A percentile compares a stretch with the other conserved stretches of the same genome.
Evolutionary conservation across 2,797 vertebrate genomes (phyloP).

Genomic region (Ataeniobius toweri): DNA sequence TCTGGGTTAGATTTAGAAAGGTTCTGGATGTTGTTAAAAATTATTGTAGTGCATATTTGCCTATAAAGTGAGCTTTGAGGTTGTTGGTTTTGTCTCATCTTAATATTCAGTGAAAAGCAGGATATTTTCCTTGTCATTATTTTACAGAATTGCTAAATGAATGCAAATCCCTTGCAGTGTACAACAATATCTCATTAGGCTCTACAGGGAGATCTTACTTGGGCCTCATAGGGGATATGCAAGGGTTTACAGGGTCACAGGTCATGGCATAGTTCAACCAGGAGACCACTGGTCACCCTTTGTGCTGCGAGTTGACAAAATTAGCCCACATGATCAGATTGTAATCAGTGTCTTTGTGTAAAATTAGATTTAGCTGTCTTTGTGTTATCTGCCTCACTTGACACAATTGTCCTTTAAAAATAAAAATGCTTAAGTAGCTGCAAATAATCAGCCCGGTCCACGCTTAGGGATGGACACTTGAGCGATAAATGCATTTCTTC

Average conservation of each 20-base stretch:
- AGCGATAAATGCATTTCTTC: slow-evolving; percentile 16
- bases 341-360: slow-evolving; percentile 61
- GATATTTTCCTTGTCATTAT: slow-evolving; percentile 14
- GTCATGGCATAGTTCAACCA: slow-evolving; percentile 69
- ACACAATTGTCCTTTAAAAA: slow-evolving; percentile 30
- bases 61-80: background rate
- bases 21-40: background rate
- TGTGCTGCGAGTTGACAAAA: slow-evolving; percentile 64
- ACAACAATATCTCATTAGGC: slow-evolving; percentile 11
- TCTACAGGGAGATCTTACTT: slow-evolving; percentile 38
- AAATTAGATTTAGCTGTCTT: slow-evolving; percentile 58
- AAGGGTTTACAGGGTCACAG: slow-evolving; percentile 55
- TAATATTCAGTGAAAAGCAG: background rate
- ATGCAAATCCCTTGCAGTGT: slow-evolving; percentile 1
- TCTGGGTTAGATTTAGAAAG: slow-evolving; percentile 2
- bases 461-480: slow-evolving; percentile 27
- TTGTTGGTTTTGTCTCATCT: background rate
- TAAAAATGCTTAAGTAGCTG: slow-evolving; percentile 16
- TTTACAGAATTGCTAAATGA: slow-evolving; percentile 15
- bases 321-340: slow-evolving; percentile 72
- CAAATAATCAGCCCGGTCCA: slow-evolving; percentile 8
- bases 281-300: slow-evolving; percentile 66
- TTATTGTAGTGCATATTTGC: background rate
- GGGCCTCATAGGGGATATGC: slow-evolving; percentile 29
- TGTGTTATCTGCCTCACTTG: slow-evolving; percentile 40